Evolutionary conservation across 2,113 vertebrate species (phyloP), one percentile per base, ranked within the genome.

Genomic region (Lanius collurio): DNA sequence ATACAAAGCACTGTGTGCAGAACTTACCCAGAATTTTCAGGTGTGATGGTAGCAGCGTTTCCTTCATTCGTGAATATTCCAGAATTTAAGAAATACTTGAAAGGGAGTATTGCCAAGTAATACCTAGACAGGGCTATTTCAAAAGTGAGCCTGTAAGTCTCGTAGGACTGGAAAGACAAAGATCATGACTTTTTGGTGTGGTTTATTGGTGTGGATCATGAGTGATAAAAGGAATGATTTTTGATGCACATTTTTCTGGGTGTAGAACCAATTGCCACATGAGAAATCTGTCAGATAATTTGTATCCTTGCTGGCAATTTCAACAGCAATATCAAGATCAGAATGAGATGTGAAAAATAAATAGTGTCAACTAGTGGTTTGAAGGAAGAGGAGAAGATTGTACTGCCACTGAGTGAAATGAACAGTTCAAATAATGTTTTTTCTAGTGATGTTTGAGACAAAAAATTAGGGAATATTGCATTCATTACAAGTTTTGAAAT

Each of bases 21-120:
- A 99, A 91, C 98, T 99, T 24, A 96, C 93, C 30, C 93, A 95
- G 27, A 92, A 97, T 92, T 98, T 99, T 83, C 97, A 98, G 99
- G 99, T 99, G 93, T 52, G 86, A 8, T 24, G n/a, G 14, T 13
- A 46, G 11, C 17, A 11, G 2, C 2, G 1, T 11, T 92, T 81
- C 53, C 53, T 95, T 62, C 42, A 53, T 39, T 69, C 78, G 15
- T 70, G 23, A 87, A 47, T 41, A 59, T 55, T 47, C 31, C 30
- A 28, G 18, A 69, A n/a, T 42, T 69, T 37, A 70, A 37, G 47
- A 47, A 75, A 15, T 33, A 60, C 3, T 60, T 62, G 27, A 74
- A 76, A 88, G 6, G 18, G 2, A 49, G 1, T 20, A 70, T 31
- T 78, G 27, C 37, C 7, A 64, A 60, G 6, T 50, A 31, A 44